Evolutionary conservation across 2,797 vertebrate genomes (phyloP), one percentile per base, ranked within the genome.

Genomic region (Sphenopsis melanotis): DNA sequence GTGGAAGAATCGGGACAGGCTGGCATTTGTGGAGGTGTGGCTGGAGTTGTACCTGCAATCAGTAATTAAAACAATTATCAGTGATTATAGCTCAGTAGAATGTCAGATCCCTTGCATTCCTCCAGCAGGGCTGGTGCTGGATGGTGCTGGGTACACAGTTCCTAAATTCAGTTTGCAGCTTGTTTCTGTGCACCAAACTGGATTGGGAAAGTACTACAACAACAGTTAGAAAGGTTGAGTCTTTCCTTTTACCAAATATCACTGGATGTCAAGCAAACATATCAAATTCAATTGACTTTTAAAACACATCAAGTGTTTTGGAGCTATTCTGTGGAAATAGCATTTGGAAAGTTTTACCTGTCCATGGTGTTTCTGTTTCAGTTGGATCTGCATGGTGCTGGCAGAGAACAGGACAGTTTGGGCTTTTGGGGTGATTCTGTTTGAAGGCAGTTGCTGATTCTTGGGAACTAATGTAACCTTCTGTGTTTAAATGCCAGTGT

Each of bases 271-370:
- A 91, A 77, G 60, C 34, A 89, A 93, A 57, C n/a, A n/a, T 55
- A 64, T 55, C 24, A 50, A 80, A 89, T 90, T 90, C 52, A 93
- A 83, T 89, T 53, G 68, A 63, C 49, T 83, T 71, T 41, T 87
- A 75, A 57, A 87, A 68, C 32, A 39, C 36, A 83, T 52, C 36
- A 90, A 75, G 90, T 94, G 61, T 74, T 93, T 61, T 95, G 90
- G 84, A 94, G 27, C n/a, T 81, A 1, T 50, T 91, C 46, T 18
- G 20, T 83, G 78, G 90, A 88, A 94, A 83, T 8, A 57, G 27
- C 22, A 9, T 72, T 87, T 55, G 34, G 50, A 60, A 84, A 64
- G 39, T 21, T 56, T 34, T 83, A 81, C 92, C 90, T 92, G 68
- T 44, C 2, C 8, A 3, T 68, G 17, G 30, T 57, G 20, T 83